These are phyloP conservation scores for Heliothis peltigera DNA, from an alignment of 2,888 invertebrate species.

Conservation along the genomic window DNA sequence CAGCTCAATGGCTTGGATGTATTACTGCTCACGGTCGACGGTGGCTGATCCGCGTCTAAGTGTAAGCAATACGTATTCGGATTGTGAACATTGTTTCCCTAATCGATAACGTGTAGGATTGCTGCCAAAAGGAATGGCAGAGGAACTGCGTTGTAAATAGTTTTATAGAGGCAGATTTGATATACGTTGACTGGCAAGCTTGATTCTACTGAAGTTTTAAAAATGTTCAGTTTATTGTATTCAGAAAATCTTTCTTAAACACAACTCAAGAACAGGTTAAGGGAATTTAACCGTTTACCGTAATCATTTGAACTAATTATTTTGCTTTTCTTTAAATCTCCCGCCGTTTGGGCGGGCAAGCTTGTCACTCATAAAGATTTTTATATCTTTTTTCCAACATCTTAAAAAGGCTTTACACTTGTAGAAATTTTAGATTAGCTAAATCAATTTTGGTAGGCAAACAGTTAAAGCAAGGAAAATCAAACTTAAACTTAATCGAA, in stretches of 20 bases:
- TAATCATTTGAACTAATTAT: too few relatives aligned
- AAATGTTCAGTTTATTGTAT: too few relatives aligned
- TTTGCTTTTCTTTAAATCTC: too few relatives aligned
- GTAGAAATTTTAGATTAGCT: too few relatives aligned
- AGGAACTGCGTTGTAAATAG: conserved; percentile 6
- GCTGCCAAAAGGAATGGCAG: conserved; percentile 37
- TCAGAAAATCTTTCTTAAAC: too few relatives aligned
- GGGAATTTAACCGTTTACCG: too few relatives aligned
- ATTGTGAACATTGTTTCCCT: conserved; percentile 32
- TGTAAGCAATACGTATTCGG: conserved; percentile 36
- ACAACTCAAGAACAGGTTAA: too few relatives aligned
- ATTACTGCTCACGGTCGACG: neutral
- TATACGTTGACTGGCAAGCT: neutral
- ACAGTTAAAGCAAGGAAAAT: conserved; percentile 18
- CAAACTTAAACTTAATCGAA: conserved; percentile 38
- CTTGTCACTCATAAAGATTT: too few relatives aligned
- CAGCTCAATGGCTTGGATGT: conserved; percentile 24
- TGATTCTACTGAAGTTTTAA: neutral
- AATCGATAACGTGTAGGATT: conserved; percentile 33
- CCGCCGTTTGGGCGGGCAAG: too few relatives aligned
- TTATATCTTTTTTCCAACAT: too few relatives aligned
- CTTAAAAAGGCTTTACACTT: too few relatives aligned
- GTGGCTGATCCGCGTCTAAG: conserved; percentile 34
- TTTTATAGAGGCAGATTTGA: conserved; percentile 14
- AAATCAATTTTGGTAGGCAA: neutral